Evolutionary conservation across 2,888 invertebrate genomes (phyloP), one percentile per base, ranked within the genome.

Genomic region (Andrena chrysosceles): DNA sequence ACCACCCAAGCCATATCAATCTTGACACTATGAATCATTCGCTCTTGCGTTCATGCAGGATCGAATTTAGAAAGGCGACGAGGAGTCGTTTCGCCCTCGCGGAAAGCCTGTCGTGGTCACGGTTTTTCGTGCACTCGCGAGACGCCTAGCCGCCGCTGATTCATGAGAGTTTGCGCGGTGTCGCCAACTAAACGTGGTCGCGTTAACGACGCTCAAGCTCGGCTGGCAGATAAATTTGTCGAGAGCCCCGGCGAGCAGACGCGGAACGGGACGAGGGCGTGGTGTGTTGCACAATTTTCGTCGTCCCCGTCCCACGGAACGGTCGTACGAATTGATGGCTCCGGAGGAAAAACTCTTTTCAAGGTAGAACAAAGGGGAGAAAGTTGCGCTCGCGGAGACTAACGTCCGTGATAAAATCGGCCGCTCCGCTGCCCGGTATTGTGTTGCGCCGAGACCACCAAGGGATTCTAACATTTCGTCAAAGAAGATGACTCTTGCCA

Each of bases 311-410:
- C 42, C 54, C 63, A 68, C 68, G 54, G 49, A 29, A 29, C 42
- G 42, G 42, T 20, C 10, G 42, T 23, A 20, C 13, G 3, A 78
- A 67, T 63, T 16, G 48, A 68, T 49, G 60, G 77, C n/a, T 26
- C 20, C 10, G 31, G 77, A 42, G 54, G 68, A 29, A 78, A 77
- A 33, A 49, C 52, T 29, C 10, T 20, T 59, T 13, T 29, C 60
- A 54, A 67, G 62, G 68, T 68, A 52, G 78, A 79, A 79, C 78
- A 79, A 78, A 69, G 8, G 69, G 78, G 69, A 78, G 78, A 79
- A 79, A 79, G 78, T 79, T 63, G 60, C 33, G 23, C 29, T 26
- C 33, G 8, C 63, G 64, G 60, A 59, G 52, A 23, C 48, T 29
- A 10, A 62, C 49, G 60, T 33, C 62, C 35, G 10, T 52, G 78